Conservation (phyloP, 1,140 invertebrate species). For the Trachymyrmex cornetzi region DNA sequence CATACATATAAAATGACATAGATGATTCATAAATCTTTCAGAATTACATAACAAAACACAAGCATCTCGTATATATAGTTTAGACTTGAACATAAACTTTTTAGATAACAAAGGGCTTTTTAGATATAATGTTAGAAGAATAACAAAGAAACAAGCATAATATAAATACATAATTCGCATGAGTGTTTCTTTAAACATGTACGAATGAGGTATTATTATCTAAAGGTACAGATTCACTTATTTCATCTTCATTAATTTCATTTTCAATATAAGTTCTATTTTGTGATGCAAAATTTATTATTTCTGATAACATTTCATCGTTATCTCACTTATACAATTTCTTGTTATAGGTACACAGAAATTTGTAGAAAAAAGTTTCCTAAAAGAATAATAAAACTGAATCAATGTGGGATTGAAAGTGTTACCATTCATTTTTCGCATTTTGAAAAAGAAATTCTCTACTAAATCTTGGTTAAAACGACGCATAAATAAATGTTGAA, state of each 20-base stretch:
- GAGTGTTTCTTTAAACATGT: conserved; percentile 12
- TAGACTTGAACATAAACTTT: too few species aligned
- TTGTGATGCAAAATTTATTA: neutral
- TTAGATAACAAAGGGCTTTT: too few species aligned
- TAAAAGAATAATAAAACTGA: conserved; percentile 12
- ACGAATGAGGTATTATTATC: neutral
- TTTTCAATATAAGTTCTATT: neutral
- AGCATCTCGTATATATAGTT: too few species aligned
- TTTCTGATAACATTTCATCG: neutral
- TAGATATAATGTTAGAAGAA: too few species aligned
- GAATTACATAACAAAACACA: too few species aligned
- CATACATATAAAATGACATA: too few species aligned
- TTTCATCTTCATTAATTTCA: neutral
- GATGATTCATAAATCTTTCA: too few species aligned
- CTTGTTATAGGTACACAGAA: neutral
- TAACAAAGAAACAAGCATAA: too few species aligned
- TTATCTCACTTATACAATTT: neutral
- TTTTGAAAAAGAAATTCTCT: conserved; percentile 17
- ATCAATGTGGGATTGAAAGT: neutral
- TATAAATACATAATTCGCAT: neutral
- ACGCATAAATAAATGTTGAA: conserved; percentile 22
- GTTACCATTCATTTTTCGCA: conserved; percentile 3
- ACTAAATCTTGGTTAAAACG: conserved; percentile 22
- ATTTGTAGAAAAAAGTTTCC: neutral
- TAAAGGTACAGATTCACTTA: neutral